These are phyloP conservation scores for Coptodon rendalli DNA, from an alignment of 2,113 vertebrate genomes.

Conservation along the genomic window DNA sequence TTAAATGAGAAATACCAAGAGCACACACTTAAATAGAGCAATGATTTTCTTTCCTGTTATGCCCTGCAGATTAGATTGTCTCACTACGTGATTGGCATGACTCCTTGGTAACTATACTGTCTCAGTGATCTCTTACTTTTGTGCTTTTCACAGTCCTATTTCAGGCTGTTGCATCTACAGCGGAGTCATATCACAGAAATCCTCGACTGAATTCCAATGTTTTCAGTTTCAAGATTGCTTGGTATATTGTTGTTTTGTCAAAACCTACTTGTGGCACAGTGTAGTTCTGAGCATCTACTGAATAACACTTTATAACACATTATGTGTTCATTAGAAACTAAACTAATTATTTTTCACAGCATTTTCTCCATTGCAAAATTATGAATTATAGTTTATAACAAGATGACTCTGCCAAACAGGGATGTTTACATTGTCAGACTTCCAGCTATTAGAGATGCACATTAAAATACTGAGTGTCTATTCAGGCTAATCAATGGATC, in stretches of 20 bases:
- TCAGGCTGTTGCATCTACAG: background rate
- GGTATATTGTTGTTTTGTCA: background rate
- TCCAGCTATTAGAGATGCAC: background rate
- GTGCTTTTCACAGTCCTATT: background rate
- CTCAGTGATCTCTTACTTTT: background rate
- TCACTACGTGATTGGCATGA: background rate
- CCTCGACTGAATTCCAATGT: background rate
- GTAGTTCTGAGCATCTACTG: background rate
- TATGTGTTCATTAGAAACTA: background rate
- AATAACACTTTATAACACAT: background rate
- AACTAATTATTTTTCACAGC: background rate
- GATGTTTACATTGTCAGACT: background rate
- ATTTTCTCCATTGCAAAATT: background rate
- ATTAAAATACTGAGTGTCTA: background rate
- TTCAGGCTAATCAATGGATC: background rate
- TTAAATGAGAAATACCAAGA: conserved; percentile 7
- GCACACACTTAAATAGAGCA: background rate
- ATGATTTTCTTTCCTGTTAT: background rate
- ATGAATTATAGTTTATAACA: background rate
- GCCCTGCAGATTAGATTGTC: background rate
- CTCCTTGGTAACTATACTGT: background rate
- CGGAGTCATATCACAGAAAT: background rate
- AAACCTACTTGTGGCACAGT: background rate
- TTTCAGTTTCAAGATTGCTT: background rate
- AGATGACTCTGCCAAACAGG: background rate